These are phyloP conservation scores for Physeter macrocephalus DNA, from an alignment of 2,113 vertebrate genomes.

Conservation along the genomic window DNA sequence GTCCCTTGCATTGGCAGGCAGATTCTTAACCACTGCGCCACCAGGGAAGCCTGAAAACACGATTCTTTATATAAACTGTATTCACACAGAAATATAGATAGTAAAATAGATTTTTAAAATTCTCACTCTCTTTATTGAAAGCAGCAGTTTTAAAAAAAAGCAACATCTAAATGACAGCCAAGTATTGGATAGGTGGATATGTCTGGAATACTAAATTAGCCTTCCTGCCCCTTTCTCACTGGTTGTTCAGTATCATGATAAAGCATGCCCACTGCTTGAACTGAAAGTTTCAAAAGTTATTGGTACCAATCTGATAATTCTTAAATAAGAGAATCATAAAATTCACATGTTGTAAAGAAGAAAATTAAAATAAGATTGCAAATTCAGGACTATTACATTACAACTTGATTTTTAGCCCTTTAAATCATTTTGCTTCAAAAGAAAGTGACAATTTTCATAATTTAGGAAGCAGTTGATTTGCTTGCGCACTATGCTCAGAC, in stretches of 20 bases:
- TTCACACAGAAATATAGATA: not conserved
- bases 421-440: slow-evolving; percentile 22
- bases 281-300: not conserved
- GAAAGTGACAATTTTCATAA: slow-evolving; percentile 38
- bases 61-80: not conserved
- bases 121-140: not conserved
- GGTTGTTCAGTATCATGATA: not conserved
- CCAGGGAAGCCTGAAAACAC: no score
- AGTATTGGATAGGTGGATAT: not conserved
- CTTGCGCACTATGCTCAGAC: not conserved
- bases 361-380: not conserved
- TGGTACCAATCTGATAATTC: not conserved
- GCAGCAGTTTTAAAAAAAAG: not conserved
- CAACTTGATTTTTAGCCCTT: slow-evolving; percentile 10
- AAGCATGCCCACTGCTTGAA: not conserved
- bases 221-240: not conserved
- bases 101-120: not conserved
- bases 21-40: no score
- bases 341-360: not conserved
- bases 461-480: slow-evolving; percentile 13
- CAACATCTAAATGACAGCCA: not conserved
- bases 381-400: not conserved
- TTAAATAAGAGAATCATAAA: slow-evolving; percentile 3
- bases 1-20: no score
- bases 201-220: not conserved